These are phyloP conservation scores for Sinopyrophorus schimmeli DNA, from an alignment of 2,888 invertebrate genomes.

Conservation along the genomic window DNA sequence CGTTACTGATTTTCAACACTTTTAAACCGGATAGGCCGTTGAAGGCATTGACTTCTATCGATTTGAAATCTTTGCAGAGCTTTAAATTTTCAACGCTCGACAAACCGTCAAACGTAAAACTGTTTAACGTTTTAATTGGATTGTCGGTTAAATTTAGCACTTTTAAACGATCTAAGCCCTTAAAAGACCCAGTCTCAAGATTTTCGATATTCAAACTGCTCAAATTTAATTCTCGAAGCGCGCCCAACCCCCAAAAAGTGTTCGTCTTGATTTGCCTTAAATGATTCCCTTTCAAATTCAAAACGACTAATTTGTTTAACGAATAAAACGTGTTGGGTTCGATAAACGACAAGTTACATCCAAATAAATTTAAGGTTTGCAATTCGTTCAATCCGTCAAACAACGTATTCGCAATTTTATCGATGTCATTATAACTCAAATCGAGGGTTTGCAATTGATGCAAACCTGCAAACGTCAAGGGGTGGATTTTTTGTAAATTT, in stretches of 20 bases:
- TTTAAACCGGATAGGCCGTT: too few species aligned
- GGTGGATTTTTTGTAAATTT: neutral
- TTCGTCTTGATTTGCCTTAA: neutral
- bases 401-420: neutral
- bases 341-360: neutral
- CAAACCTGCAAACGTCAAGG: constrained; percentile 12
- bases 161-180: neutral
- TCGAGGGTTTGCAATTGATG: neutral
- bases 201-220: neutral
- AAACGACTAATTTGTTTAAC: neutral
- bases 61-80: too few species aligned
- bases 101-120: constrained; percentile 6
- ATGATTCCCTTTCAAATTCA: constrained; percentile 4
- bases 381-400: constrained; percentile 3
- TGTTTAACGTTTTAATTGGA: too few species aligned
- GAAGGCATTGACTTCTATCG: too few species aligned
- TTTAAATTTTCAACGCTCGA: too few species aligned
- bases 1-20: too few species aligned
- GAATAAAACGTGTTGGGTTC: constrained; percentile 4
- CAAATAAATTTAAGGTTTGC: neutral
- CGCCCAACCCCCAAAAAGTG: constrained; percentile 2
- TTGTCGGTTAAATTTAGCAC: neutral
- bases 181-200: constrained; percentile 15
- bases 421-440: constrained; percentile 2
- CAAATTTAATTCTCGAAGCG: neutral